Evolutionary conservation across 2,888 invertebrate genomes (phyloP).

Genomic region (Limnephilus lunatus): DNA sequence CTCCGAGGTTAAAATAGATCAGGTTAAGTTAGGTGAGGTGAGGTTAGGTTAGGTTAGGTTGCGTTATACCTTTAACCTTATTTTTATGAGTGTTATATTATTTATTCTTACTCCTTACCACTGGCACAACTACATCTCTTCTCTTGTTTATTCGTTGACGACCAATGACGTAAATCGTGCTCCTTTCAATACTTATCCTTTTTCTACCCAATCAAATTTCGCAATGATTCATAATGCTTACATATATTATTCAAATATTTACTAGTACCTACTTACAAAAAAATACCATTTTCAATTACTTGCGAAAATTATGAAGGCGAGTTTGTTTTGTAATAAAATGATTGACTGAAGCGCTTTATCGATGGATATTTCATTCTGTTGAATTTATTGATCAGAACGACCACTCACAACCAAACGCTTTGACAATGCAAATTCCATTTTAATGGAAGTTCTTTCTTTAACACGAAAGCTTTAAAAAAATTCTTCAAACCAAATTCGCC

Average conservation of each 20-base stretch:
- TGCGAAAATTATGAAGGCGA: neutral
- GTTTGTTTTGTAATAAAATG: neutral
- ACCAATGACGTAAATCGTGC: neutral
- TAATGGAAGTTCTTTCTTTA: neutral
- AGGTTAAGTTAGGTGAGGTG: no score
- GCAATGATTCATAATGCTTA: neutral
- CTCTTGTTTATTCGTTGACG: no score
- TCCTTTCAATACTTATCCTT: neutral
- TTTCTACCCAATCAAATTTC: neutral
- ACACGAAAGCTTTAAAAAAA: neutral
- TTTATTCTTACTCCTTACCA: neutral
- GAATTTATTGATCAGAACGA: neutral
- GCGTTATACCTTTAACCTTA: no score
- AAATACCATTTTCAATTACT: neutral
- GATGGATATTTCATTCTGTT: neutral
- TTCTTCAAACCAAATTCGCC: neutral
- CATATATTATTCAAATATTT: neutral
- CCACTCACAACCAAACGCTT: neutral
- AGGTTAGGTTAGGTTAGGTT: no score
- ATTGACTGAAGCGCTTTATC: neutral
- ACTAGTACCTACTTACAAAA: neutral
- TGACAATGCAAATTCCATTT: neutral
- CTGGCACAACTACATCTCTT: neutral
- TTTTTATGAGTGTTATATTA: no score
- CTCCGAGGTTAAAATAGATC: no score